These are phyloP conservation scores for Danio tinwini DNA, from an alignment of 2,797 vertebrate genomes.

Conservation along the genomic window DNA sequence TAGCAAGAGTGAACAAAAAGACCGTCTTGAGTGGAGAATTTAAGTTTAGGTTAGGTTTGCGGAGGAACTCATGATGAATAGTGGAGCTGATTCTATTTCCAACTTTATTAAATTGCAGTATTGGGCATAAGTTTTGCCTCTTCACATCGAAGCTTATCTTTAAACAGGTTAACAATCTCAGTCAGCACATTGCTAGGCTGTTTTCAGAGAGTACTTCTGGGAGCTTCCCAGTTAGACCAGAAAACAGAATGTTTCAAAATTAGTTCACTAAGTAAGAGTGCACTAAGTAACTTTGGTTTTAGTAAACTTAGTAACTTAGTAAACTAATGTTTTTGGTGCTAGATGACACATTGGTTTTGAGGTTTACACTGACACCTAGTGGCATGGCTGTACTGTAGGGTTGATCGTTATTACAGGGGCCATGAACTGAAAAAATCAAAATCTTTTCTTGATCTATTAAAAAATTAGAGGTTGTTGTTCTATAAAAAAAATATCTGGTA, in stretches of 20 bases:
- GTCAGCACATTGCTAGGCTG: slow-evolving; percentile 8
- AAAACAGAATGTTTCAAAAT: slow-evolving; percentile 5
- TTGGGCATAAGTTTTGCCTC: slow-evolving; percentile 39
- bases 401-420: neutral
- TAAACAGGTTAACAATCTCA: slow-evolving; percentile 34
- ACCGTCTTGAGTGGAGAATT: slow-evolving; percentile 44
- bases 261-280: neutral
- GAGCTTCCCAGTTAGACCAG: slow-evolving; percentile 19
- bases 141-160: slow-evolving; percentile 38
- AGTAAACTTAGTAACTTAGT: no score
- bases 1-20: slow-evolving; percentile 48
- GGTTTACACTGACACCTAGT: neutral
- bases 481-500: no score
- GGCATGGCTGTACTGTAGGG: neutral
- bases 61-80: slow-evolving; percentile 10
- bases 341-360: neutral
- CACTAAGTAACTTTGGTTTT: slow-evolving; percentile 13
- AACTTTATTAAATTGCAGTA: slow-evolving; percentile 52
- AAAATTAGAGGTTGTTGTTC: no score
- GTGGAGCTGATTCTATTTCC: slow-evolving; percentile 29
- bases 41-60: slow-evolving; percentile 16
- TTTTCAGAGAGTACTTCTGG: slow-evolving; percentile 26
- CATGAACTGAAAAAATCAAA: no score
- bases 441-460: no score
- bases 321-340: neutral